These are phyloP conservation scores for Unio pictorum DNA, from an alignment of 2,888 invertebrate genomes.

Conservation along the genomic window DNA sequence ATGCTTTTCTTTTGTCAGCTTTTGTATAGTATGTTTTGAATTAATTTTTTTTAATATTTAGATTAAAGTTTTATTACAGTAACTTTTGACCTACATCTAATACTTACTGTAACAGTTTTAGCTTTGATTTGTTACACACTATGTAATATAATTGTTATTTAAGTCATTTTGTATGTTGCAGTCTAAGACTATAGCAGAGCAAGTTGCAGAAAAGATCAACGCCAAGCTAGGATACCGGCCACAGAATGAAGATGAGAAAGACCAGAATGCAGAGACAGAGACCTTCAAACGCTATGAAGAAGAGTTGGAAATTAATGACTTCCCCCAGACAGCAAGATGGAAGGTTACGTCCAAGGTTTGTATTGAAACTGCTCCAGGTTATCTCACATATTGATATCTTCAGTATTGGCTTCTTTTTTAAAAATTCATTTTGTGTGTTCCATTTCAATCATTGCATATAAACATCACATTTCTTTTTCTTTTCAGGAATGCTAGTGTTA, in stretches of 20 bases:
- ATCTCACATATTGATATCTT: no score
- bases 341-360: constrained; percentile 93
- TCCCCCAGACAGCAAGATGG: constrained; percentile 99
- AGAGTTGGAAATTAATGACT: constrained; percentile 99
- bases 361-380: not conserved
- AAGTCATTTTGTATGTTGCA: constrained; percentile 30
- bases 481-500: no score
- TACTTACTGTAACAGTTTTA: no score
- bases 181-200: constrained; percentile 94
- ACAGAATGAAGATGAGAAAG: constrained; percentile 74
- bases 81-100: no score
- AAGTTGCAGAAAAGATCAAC: constrained; percentile 96
- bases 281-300: constrained; percentile 88
- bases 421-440: no score
- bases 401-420: not conserved
- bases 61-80: no score
- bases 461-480: no score
- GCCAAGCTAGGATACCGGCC: constrained; percentile 98
- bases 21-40: no score
- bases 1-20: no score
- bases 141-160: not conserved
- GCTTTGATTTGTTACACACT: no score
- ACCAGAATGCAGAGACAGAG: constrained; percentile 57
- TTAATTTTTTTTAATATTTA: no score
- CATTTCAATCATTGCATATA: no score